A percentile compares a stretch with the other conserved stretches of the same genome.
phyloP scores from a whole-genome alignment of 1,140 invertebrate genomes.

The Rhopalosiphum padi region DNA sequence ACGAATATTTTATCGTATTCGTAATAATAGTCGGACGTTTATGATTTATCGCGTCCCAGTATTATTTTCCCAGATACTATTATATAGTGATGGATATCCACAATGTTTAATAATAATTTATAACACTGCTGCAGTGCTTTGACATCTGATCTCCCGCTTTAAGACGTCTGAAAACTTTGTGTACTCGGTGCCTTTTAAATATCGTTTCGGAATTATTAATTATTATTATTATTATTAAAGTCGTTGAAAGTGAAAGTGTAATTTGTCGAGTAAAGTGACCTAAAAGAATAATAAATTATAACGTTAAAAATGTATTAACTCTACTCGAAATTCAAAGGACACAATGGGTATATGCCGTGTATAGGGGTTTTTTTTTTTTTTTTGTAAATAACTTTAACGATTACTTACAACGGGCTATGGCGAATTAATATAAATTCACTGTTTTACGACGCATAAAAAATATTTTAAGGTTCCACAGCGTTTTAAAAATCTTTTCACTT shows the following conservation, averaged over 20 bases:
- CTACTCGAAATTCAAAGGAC: no score
- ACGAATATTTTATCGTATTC: not conserved
- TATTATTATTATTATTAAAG: not conserved
- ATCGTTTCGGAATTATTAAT: no score
- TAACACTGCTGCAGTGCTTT: not conserved
- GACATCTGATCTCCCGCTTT: not conserved
- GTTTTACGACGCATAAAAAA: not conserved
- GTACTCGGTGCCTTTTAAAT: no score
- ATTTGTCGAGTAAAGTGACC: not conserved
- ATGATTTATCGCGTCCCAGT: not conserved
- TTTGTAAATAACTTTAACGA: not conserved
- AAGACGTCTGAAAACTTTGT: no score
- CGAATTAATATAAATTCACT: not conserved
- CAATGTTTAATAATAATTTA: no score
- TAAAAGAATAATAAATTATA: not conserved
- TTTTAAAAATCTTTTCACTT: not conserved
- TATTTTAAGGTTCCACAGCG: not conserved
- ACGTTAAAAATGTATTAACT: not conserved
- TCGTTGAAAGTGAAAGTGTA: not conserved
- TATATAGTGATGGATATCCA: no score
- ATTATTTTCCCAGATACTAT: not conserved
- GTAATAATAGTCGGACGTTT: not conserved
- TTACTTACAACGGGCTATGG: not conserved
- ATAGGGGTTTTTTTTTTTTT: not conserved
- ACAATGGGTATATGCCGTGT: not conserved